phyloP scores from a whole-genome alignment of 2,888 invertebrate genomes.

The Netelia inedita region DNA sequence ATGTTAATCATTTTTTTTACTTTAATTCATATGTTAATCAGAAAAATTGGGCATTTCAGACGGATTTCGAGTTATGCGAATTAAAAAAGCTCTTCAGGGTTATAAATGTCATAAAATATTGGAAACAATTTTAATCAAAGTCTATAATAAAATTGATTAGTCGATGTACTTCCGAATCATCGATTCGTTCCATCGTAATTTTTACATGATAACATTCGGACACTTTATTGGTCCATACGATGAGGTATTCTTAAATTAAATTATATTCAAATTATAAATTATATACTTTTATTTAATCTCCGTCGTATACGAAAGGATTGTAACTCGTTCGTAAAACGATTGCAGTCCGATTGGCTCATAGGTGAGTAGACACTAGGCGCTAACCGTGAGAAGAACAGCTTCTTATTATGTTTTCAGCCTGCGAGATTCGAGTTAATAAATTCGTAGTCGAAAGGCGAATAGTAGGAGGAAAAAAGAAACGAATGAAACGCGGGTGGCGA shows the following conservation, averaged over 20 bases:
- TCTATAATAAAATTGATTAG: no score
- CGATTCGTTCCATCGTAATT: neutral
- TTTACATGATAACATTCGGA: neutral
- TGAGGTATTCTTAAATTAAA: neutral
- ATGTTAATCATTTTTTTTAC: no score
- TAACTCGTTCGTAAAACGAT: constrained; percentile 8
- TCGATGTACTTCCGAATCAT: no score
- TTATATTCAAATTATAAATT: neutral
- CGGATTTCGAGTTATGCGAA: neutral
- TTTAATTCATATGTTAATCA: neutral
- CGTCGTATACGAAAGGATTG: neutral
- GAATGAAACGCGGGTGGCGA: constrained; percentile 34
- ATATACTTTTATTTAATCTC: neutral
- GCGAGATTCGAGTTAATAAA: constrained; percentile 59
- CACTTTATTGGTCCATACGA: neutral
- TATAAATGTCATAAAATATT: no score
- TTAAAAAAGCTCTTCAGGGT: neutral
- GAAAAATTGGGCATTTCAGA: neutral
- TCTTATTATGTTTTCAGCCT: constrained; percentile 56
- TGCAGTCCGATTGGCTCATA: constrained; percentile 52
- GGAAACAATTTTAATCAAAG: no score
- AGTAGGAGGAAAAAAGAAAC: constrained; percentile 30
- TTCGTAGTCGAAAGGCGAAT: constrained; percentile 42
- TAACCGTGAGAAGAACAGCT: constrained; percentile 56
- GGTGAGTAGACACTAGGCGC: constrained; percentile 18